Base-by-base conservation (phyloP, 2,113 vertebrate species). In the Micronisus gabar region DNA sequence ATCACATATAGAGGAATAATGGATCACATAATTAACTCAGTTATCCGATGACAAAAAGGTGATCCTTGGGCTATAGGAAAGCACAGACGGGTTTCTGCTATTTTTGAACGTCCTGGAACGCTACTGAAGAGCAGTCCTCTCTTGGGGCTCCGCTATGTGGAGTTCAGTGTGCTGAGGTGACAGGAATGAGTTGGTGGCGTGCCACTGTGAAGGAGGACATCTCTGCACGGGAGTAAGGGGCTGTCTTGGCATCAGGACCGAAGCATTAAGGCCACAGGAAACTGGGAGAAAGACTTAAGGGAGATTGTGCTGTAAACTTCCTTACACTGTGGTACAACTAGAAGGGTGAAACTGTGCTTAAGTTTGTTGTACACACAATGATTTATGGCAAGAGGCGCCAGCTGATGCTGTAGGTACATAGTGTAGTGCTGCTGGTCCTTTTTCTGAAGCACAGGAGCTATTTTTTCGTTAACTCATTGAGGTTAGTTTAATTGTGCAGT, bases 31-130 rank as follows among this genome's bases (percentile, higher is more conserved):
- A 97, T 96, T 93, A 95, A 72, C 89, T 97, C 25, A 6, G 91
- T 95, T 94, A 83, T 43, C 56, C 75, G 76, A 79, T 92, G 88
- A 91, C 58, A 86, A 76, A 96, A 95, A 97, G 96, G 93, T 97
- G 95, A 90, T 97, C 95, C 96, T 95, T 97, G 96, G 96, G 93
- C 94, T 97, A 61, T 45, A 81, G 93, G 94, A 85, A 87, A 96
- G 93, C 96, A 85, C 29, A n/a, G 88, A 81, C 5, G n/a, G 56
- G 73, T 84, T 71, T 90, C 83, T 73, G 50, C 45, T 53, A 0
- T 67, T 55, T 59, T 11, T 74, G 76, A 58, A 63, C 32, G 47
- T 62, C 32, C 48, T 41, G 52, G 43, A 52, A 20, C 0, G 17
- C 52, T 47, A 1, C 43, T 38, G 78, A 58, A 66, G 63, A 66